Conservation (phyloP, 2,113 vertebrate genomes). For the Chionis minor region DNA sequence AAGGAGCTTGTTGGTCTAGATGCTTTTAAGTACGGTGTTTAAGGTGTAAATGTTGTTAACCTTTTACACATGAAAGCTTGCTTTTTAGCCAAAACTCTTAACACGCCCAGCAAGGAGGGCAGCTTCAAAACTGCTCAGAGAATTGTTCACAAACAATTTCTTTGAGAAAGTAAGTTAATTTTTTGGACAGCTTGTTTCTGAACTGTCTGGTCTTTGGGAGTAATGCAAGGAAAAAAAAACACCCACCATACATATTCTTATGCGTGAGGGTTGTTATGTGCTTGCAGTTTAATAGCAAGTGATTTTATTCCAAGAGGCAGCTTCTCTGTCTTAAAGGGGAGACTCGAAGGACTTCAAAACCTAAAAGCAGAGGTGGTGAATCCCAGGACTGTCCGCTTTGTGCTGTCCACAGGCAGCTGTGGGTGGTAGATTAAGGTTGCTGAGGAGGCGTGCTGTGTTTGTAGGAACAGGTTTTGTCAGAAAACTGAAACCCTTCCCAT, state of each 20-base stretch:
- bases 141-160: not conserved
- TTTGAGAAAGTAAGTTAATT: not conserved
- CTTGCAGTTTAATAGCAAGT: not conserved
- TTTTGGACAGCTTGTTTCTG: not conserved
- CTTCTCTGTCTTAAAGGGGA: not conserved
- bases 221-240: not conserved
- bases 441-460: not conserved
- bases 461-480: not conserved
- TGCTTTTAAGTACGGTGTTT: not conserved
- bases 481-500: not conserved
- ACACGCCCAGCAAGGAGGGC: not conserved
- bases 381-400: not conserved
- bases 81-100: not conserved
- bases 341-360: not conserved
- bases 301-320: not conserved
- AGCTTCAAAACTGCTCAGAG: not conserved
- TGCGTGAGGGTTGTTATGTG: accelerated
- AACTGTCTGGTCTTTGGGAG: not conserved
- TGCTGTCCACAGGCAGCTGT: too few species aligned
- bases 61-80: not conserved
- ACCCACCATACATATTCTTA: not conserved
- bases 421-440: not conserved
- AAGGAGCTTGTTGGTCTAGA: slow-evolving; percentile 19
- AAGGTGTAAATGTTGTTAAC: not conserved
- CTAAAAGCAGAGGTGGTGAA: not conserved